Conservation (phyloP, 2,888 invertebrate genomes). For the Acrobasis repandana region DNA sequence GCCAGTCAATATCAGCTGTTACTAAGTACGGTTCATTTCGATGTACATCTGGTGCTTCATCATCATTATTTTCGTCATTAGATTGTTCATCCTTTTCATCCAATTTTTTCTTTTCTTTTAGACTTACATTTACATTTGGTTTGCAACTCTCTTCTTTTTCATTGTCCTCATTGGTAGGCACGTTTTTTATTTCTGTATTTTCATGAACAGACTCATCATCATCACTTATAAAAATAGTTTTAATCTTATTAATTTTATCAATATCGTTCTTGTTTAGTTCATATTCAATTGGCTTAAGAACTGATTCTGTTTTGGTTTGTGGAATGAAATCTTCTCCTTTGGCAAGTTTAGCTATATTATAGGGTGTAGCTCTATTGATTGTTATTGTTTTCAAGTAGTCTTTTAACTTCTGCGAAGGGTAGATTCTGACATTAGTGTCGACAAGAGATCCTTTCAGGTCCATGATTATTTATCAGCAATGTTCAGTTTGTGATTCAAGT, state of each 20-base stretch:
- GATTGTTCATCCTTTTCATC: slow-evolving; percentile 25
- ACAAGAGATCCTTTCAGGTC: slow-evolving; percentile 84
- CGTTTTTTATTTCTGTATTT: slow-evolving; percentile 2
- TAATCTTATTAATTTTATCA: slow-evolving; percentile 54
- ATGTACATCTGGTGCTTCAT: slow-evolving; percentile 30
- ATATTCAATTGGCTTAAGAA: slow-evolving; percentile 37
- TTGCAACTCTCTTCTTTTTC: not conserved
- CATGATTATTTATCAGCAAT: slow-evolving; percentile 76
- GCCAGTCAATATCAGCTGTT: slow-evolving; percentile 85
- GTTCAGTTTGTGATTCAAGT: slow-evolving; percentile 88
- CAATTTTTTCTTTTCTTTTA: slow-evolving; percentile 14
- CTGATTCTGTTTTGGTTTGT: slow-evolving; percentile 33
- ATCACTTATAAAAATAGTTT: slow-evolving; percentile 35
- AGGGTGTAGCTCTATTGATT: slow-evolving; percentile 73
- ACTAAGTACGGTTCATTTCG: slow-evolving; percentile 43
- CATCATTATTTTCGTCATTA: slow-evolving; percentile 25
- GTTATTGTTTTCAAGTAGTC: slow-evolving; percentile 79
- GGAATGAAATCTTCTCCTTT: slow-evolving; percentile 40
- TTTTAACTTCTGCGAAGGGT: slow-evolving; percentile 83
- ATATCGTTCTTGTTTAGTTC: slow-evolving; percentile 52
- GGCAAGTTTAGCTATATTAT: slow-evolving; percentile 69
- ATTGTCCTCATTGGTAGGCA: not conserved
- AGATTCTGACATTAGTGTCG: slow-evolving; percentile 85
- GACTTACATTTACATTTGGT: not conserved
- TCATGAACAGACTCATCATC: slow-evolving; percentile 26